Evolutionary conservation across 2,888 invertebrate genomes (phyloP).

Genomic region (Merodon equestris): DNA sequence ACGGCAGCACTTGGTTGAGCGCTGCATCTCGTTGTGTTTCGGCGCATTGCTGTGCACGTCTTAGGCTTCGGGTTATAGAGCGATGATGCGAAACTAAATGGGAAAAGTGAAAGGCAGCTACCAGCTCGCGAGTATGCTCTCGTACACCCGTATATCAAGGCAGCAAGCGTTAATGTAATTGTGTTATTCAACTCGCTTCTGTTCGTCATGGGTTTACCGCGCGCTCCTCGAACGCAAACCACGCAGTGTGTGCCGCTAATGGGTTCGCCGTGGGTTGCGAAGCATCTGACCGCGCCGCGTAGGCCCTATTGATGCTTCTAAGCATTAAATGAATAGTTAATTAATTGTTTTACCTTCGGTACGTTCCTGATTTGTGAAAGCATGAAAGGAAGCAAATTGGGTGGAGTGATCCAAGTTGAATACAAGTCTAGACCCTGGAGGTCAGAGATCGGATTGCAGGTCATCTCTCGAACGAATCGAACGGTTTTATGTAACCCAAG

Average conservation of each 20-base stretch:
- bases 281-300: slow-evolving; percentile 17
- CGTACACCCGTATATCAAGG: not conserved
- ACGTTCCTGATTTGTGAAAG: slow-evolving; percentile 37
- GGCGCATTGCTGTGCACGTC: slow-evolving; percentile 21
- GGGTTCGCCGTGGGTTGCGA: slow-evolving; percentile 16
- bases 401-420: no score
- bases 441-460: no score
- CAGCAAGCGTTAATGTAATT: slow-evolving; percentile 19
- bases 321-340: slow-evolving; percentile 34
- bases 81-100: slow-evolving; percentile 56
- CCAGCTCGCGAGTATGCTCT: not conserved
- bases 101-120: slow-evolving; percentile 54
- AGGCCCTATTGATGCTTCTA: slow-evolving; percentile 39
- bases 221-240: not conserved
- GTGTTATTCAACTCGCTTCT: slow-evolving; percentile 48
- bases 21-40: slow-evolving; percentile 35
- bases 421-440: no score
- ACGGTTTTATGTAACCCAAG: no score
- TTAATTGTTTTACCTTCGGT: slow-evolving; percentile 57
- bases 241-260: slow-evolving; percentile 7
- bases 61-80: slow-evolving; percentile 44
- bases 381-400: slow-evolving; percentile 10
- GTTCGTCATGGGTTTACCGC: slow-evolving; percentile 15
- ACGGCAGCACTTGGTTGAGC: slow-evolving; percentile 19
- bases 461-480: no score